Base-by-base conservation (phyloP, 2,888 invertebrate genomes). In the Dione juno region DNA sequence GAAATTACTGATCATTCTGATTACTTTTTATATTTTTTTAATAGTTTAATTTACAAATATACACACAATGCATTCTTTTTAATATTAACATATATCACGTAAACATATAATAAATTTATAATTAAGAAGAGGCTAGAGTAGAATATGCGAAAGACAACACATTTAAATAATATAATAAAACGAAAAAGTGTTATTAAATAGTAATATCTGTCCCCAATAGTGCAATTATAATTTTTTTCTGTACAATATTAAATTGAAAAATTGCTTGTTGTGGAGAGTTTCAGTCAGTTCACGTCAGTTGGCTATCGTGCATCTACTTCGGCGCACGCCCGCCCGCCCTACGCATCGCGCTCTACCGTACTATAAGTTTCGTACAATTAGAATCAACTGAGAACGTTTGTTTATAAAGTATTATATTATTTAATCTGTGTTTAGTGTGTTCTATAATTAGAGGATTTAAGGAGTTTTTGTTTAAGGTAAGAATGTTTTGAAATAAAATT, bases 321-420 rank as follows among this genome's bases (percentile, higher is more conserved):
- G 84, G 84, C 81, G 85, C 85, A 78, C 81, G 88, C 70, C 85
- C 87, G 88, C 86, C 86, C 88, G 61, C 61, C 61, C 61, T 45
- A 61, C 61, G 61, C 35, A 45, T 45, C 41, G 57, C 35, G 35
- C 43, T 53, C 43, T 52, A 35, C 28, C 43, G 67, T 52, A 19
- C 52, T 67, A 3, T 35, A 43, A 61, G 50, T 67, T 61, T 53
- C 41, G 37, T 61, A 53, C 16, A 19, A 19, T 37, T 28, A n/a
- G 43, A 61, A 52, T 61, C 53, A 43, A 59, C 35, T 59, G 21
- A 19, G 21, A 21, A n/a, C 43, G 41, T 66, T 57, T 45, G 28
- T 61, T 40, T 10, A 7, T 50, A 28, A 10, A 35, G 28, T 59
- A 19, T 53, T 28, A 45, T 1, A 48, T n/a, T 19, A 52, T 63